phyloP scores from a whole-genome alignment of 23 tunicate species.

The Ascidia mentula region DNA sequence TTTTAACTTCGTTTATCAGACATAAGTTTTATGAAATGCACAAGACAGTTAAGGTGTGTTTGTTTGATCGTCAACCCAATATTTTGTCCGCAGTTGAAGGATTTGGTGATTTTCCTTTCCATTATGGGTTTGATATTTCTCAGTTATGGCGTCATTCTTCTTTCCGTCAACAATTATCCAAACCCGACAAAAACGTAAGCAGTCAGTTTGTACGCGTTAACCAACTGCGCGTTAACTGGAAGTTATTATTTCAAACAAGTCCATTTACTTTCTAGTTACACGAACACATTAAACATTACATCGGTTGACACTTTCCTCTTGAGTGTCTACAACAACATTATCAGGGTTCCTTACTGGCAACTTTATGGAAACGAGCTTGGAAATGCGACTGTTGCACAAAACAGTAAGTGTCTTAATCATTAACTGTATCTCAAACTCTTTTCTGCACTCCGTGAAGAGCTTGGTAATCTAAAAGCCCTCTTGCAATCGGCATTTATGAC shows the following conservation, averaged over 20 bases:
- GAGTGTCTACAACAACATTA: conserved; percentile 24
- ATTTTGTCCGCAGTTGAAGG: conserved; percentile 30
- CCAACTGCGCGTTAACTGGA: background rate
- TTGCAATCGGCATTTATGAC: no score
- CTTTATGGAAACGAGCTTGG: conserved; percentile 30
- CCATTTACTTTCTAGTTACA: background rate
- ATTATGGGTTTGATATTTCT: conserved; percentile 35
- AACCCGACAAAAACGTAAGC: background rate
- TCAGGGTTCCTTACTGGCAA: conserved; percentile 44
- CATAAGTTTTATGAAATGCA: no score
- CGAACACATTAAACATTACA: background rate
- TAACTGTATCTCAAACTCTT: no score
- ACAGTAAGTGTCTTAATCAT: conserved; percentile 21
- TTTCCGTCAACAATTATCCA: conserved; percentile 3
- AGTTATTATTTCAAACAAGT: background rate
- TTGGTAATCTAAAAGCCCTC: no score
- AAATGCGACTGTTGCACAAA: conserved; percentile 2
- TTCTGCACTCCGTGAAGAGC: no score
- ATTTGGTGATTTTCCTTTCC: conserved; percentile 20
- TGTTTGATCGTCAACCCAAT: no score
- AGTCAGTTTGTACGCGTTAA: background rate
- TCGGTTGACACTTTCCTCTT: background rate
- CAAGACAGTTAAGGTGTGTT: no score
- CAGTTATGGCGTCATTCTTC: conserved; percentile 28
- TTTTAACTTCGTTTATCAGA: background rate